These are phyloP conservation scores for Harpegnathos saltator DNA, from an alignment of 1,140 invertebrate species.

Conservation along the genomic window DNA sequence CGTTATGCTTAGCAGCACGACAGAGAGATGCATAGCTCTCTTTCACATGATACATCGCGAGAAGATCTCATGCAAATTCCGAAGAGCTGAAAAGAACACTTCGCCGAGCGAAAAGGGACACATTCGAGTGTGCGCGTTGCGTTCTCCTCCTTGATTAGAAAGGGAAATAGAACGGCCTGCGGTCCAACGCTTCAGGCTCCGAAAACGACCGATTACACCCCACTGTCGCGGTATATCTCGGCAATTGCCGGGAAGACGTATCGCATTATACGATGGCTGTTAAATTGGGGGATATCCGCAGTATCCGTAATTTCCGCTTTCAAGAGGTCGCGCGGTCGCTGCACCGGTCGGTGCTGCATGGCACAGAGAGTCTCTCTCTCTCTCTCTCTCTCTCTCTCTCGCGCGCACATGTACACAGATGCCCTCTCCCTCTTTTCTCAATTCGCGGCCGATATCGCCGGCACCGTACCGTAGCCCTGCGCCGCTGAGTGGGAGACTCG, in stretches of 20 bases:
- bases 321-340: conserved; percentile 12
- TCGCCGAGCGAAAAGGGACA: not conserved
- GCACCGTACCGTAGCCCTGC: conserved; percentile 61
- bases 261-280: conserved; percentile 48
- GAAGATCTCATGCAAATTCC: too few relatives aligned
- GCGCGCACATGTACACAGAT: too few relatives aligned
- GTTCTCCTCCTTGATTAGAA: not conserved
- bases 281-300: conserved; percentile 53
- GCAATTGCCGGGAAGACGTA: conserved; percentile 33
- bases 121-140: too few relatives aligned
- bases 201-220: conserved; percentile 49
- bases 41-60: too few relatives aligned
- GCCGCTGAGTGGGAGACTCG: conserved; percentile 5
- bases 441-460: conserved; percentile 46
- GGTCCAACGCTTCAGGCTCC: not conserved
- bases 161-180: not conserved
- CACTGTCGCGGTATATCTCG: conserved; percentile 37
- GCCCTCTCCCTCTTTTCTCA: not conserved
- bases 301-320: conserved; percentile 50
- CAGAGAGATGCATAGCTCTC: conserved; percentile 51
- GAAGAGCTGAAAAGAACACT: too few relatives aligned
- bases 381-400: too few relatives aligned
- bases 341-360: conserved; percentile 3
- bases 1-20: conserved; percentile 16
- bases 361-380: not conserved